Conservation (phyloP, 2,113 vertebrate species). For the Geococcyx californianus region DNA sequence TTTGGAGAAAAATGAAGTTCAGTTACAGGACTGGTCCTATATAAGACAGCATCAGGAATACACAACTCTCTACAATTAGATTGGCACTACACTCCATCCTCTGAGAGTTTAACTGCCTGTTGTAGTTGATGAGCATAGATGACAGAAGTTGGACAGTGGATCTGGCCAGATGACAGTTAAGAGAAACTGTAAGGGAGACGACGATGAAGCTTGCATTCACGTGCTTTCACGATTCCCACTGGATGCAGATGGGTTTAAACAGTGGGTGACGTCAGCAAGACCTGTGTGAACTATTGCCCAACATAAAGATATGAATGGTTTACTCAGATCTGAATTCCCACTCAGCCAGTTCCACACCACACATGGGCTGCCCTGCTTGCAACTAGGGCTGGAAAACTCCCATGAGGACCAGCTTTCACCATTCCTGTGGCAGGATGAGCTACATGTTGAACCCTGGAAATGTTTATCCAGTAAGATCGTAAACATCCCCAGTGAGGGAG, state of each 20-base stretch:
- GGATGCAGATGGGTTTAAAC: neutral
- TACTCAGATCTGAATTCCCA: neutral
- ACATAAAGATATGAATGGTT: neutral
- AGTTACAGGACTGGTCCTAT: neutral
- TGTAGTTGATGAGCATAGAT: neutral
- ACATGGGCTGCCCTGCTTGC: neutral
- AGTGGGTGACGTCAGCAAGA: neutral
- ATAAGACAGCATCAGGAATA: neutral
- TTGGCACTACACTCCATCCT: neutral
- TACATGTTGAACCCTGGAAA: neutral
- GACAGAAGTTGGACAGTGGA: neutral
- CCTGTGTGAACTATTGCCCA: neutral
- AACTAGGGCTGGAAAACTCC: neutral
- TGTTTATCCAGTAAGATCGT: neutral
- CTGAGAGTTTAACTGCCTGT: neutral
- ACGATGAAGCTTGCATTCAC: neutral
- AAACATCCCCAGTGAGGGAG: neutral
- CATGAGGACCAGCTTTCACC: neutral
- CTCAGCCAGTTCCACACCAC: neutral
- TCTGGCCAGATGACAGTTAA: neutral
- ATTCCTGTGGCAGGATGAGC: neutral
- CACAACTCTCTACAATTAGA: neutral
- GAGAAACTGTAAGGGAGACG: neutral
- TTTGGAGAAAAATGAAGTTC: neutral
- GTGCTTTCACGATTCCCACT: neutral